Evolutionary conservation across 2,113 vertebrate species (phyloP).

Genomic region (Spea multiplicata): DNA sequence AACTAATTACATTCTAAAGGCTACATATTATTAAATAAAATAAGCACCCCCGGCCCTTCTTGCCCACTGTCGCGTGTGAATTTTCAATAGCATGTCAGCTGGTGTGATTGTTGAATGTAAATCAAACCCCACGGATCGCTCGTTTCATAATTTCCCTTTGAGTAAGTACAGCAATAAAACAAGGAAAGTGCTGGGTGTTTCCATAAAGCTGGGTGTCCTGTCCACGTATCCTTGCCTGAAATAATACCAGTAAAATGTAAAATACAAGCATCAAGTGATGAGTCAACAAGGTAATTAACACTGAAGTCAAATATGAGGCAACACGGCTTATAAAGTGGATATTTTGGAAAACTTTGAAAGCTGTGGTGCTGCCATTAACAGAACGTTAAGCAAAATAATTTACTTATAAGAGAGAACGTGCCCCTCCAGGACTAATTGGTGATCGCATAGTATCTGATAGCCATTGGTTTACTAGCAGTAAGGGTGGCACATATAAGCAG

Average conservation of each 20-base stretch:
- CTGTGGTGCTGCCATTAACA: background rate
- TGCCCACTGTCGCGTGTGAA: too few species aligned
- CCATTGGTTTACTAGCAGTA: too few species aligned
- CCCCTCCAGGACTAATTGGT: too few species aligned
- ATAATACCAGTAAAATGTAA: constrained; percentile 27
- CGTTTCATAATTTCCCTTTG: constrained; percentile 30
- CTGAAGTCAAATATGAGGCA: constrained; percentile 13
- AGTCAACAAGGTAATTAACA: constrained; percentile 32
- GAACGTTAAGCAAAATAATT: background rate
- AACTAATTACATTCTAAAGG: too few species aligned
- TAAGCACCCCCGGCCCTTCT: too few species aligned
- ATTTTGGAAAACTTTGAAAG: background rate
- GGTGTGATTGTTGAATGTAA: constrained; percentile 16
- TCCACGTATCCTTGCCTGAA: constrained; percentile 10
- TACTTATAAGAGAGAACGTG: too few species aligned
- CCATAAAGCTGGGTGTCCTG: constrained; percentile 23
- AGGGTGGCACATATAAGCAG: too few species aligned
- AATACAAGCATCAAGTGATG: constrained; percentile 13
- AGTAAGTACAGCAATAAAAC: constrained; percentile 36
- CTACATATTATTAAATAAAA: too few species aligned
- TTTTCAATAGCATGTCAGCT: too few species aligned
- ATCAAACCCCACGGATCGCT: constrained; percentile 6
- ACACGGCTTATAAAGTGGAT: background rate
- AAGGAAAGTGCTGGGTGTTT: constrained; percentile 19
- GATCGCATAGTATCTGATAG: too few species aligned